These are phyloP conservation scores for Hanleya hanleyi DNA, from an alignment of 2,888 invertebrate genomes.

Conservation along the genomic window DNA sequence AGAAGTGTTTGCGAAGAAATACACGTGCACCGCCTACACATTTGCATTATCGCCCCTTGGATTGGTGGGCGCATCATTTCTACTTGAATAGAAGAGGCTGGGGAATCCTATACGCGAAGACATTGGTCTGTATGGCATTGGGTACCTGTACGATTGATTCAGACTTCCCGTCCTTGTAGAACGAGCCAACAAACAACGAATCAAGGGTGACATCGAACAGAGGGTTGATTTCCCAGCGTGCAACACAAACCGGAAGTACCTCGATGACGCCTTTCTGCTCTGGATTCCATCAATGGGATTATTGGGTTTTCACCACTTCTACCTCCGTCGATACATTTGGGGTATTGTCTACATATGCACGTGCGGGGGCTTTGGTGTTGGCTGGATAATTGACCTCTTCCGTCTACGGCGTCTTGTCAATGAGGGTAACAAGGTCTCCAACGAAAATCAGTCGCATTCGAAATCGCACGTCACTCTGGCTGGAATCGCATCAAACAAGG, in stretches of 20 bases:
- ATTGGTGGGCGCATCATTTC: slow-evolving; percentile 51
- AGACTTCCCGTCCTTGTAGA: slow-evolving; percentile 47
- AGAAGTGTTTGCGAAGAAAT: background rate
- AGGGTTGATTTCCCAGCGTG: too few species aligned
- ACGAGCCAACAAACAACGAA: slow-evolving; percentile 39
- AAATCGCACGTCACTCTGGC: background rate
- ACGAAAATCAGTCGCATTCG: background rate
- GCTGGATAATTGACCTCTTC: slow-evolving; percentile 42
- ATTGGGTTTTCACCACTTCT: slow-evolving; percentile 40
- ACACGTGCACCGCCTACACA: background rate
- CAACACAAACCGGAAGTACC: too few species aligned
- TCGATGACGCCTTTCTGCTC: slow-evolving; percentile 17
- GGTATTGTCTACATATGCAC: slow-evolving; percentile 42
- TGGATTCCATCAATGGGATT: slow-evolving; percentile 27
- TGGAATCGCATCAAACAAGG: background rate
- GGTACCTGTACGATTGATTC: slow-evolving; percentile 57
- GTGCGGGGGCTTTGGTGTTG: slow-evolving; percentile 39
- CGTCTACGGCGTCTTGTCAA: slow-evolving; percentile 35
- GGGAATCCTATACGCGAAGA: slow-evolving; percentile 48
- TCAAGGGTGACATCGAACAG: background rate
- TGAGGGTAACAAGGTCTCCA: slow-evolving; percentile 20
- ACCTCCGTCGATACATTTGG: slow-evolving; percentile 29
- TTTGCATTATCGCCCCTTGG: slow-evolving; percentile 36
- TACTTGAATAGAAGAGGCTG: slow-evolving; percentile 42
- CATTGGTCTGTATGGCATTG: slow-evolving; percentile 48